phyloP scores from a whole-genome alignment of 2,797 vertebrate genomes.

The Melanogrammus aeglefinus region DNA sequence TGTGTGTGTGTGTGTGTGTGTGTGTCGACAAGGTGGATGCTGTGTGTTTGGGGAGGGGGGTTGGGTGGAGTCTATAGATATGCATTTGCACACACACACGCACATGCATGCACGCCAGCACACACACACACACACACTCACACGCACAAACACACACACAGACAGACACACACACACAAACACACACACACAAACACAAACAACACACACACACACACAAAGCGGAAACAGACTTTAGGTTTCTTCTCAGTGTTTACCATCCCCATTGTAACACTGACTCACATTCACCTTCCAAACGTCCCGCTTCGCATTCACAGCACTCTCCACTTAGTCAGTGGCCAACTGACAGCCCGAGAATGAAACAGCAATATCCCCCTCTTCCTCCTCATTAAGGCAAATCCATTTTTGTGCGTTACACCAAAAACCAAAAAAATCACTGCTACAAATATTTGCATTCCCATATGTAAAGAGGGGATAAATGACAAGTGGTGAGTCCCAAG shows the following conservation, averaged over 20 bases:
- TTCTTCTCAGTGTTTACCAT: slow-evolving; percentile 33
- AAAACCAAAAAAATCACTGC: slow-evolving; percentile 36
- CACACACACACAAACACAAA: slow-evolving; percentile 27
- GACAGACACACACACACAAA: slow-evolving; percentile 26
- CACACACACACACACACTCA: slow-evolving; percentile 32
- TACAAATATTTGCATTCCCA: slow-evolving; percentile 64
- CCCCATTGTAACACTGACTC: slow-evolving; percentile 45
- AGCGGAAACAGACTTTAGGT: slow-evolving; percentile 25
- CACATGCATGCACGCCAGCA: too few relatives aligned
- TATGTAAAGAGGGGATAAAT: slow-evolving; percentile 55
- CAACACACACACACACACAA: slow-evolving; percentile 26
- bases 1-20: slow-evolving; percentile 16
- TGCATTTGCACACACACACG: slow-evolving; percentile 21
- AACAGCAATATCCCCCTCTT: slow-evolving; percentile 40
- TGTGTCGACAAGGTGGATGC: not conserved
- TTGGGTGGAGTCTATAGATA: not conserved
- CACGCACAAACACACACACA: slow-evolving; percentile 22
- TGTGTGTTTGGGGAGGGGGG: not conserved
- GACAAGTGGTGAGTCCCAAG: slow-evolving; percentile 65
- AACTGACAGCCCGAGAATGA: slow-evolving; percentile 62
- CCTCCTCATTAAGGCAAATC: slow-evolving; percentile 63
- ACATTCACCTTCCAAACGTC: slow-evolving; percentile 52
- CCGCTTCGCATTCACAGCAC: slow-evolving; percentile 67
- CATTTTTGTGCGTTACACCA: slow-evolving; percentile 41
- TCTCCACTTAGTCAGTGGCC: slow-evolving; percentile 59